A percentile compares a stretch with the other conserved stretches of the same genome.
Conservation (phyloP, 1,140 invertebrate genomes). For the Drosophila busckii region DNA sequence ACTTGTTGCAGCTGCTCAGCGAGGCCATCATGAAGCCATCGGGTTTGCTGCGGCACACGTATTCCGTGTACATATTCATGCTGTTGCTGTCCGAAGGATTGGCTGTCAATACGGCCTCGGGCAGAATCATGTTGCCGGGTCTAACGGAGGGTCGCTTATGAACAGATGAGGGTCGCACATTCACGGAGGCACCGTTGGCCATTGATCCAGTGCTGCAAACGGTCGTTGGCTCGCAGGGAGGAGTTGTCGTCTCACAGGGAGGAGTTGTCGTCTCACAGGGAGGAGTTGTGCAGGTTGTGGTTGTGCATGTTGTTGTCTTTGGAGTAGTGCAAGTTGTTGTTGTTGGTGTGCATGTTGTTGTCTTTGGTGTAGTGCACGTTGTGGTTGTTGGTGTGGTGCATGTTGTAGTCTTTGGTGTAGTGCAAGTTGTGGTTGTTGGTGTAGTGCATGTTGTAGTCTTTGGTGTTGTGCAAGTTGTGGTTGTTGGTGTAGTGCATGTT, state of each 20-base stretch:
- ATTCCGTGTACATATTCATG: constrained; percentile 48
- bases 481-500: constrained; percentile 13
- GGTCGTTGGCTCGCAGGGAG: constrained; percentile 16
- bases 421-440: constrained; percentile 14
- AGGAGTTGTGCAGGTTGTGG: constrained; percentile 5
- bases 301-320: constrained; percentile 3
- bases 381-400: constrained; percentile 16
- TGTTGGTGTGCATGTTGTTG: constrained; percentile 1
- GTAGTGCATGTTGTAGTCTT: constrained; percentile 7
- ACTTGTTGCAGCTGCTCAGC: constrained; percentile 62
- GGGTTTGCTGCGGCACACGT: constrained; percentile 59
- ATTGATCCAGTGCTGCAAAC: background rate
- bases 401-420: constrained; percentile 12
- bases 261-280: background rate
- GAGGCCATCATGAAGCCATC: constrained; percentile 69
- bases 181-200: constrained; percentile 9
- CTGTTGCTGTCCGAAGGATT: constrained; percentile 13
- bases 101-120: constrained; percentile 1
- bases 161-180: constrained; percentile 18
- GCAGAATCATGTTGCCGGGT: background rate
- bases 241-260: background rate
- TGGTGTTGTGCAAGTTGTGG: background rate
- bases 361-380: background rate
- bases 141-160: constrained; percentile 10
- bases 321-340: constrained; percentile 14